phyloP scores from a whole-genome alignment of 2,113 vertebrate genomes.

The Meleagris gallopavo region DNA sequence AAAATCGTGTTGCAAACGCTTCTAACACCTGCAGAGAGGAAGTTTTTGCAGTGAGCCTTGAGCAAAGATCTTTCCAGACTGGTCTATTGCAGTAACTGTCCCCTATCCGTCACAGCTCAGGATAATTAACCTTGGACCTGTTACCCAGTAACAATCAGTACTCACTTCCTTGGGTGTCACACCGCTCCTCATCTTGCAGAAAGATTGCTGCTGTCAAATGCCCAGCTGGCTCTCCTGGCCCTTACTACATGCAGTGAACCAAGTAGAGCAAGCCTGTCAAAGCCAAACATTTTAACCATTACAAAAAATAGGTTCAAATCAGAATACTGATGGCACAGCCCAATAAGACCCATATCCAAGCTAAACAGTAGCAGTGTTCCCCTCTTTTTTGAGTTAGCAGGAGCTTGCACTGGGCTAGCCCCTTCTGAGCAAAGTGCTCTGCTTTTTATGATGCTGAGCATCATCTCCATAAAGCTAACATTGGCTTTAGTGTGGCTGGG shows the following conservation, averaged over 20 bases:
- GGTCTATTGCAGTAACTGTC: background rate
- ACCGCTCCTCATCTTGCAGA: background rate
- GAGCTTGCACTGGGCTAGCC: background rate
- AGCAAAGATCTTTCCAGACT: background rate
- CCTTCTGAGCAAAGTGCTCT: background rate
- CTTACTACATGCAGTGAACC: background rate
- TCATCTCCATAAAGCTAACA: background rate
- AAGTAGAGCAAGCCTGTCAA: background rate
- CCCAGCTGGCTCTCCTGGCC: background rate
- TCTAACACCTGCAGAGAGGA: background rate
- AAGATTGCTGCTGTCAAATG: background rate
- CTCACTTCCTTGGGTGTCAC: background rate
- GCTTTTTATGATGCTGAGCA: background rate
- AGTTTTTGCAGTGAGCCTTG: background rate
- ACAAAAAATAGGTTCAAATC: background rate
- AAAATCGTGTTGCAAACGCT: background rate
- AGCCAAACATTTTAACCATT: background rate
- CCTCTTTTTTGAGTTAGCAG: background rate
- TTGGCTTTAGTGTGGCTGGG: background rate
- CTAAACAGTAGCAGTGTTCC: background rate
- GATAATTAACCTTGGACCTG: background rate
- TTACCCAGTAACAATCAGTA: background rate
- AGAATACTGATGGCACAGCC: background rate
- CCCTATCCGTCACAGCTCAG: background rate
- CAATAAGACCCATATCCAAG: background rate